phyloP scores from a whole-genome alignment of 92 coral and sea anemone genomes.

The Porites cylindrica region DNA sequence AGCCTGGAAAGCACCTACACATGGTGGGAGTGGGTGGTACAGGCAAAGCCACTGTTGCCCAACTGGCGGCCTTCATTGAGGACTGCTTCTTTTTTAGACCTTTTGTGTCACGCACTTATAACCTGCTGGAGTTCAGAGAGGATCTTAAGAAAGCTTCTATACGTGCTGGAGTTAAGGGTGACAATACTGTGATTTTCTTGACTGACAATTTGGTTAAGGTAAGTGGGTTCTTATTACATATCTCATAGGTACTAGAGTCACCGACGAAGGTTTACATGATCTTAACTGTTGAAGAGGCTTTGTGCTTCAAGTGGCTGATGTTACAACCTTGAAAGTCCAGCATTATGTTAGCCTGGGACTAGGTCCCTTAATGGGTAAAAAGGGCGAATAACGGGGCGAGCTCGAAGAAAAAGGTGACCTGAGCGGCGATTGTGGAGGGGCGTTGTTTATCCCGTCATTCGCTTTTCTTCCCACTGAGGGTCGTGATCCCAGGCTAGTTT shows the following conservation, averaged over 20 bases:
- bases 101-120: conserved; percentile 75
- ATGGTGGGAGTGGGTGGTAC: conserved; percentile 98
- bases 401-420: too few relatives aligned
- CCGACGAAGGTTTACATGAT: too few relatives aligned
- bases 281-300: too few relatives aligned
- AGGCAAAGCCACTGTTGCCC: conserved; percentile 91
- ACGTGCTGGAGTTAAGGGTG: conserved; percentile 88
- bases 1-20: conserved; percentile 93
- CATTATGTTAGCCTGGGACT: too few relatives aligned
- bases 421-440: too few relatives aligned
- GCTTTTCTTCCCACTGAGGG: too few relatives aligned
- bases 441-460: too few relatives aligned
- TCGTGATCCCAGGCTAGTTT: too few relatives aligned
- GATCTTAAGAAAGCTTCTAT: conserved; percentile 84
- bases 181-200: conserved; percentile 84
- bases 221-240: not conserved
- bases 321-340: too few relatives aligned
- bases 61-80: conserved; percentile 92
- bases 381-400: too few relatives aligned
- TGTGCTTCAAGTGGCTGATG: too few relatives aligned
- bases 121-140: conserved; percentile 86
- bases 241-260: not conserved
- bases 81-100: conserved; percentile 87
- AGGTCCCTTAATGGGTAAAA: too few relatives aligned
- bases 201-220: conserved; percentile 91